These are phyloP conservation scores for Ommatoiulus sabulosus DNA, from an alignment of 2,888 invertebrate species.

Conservation along the genomic window DNA sequence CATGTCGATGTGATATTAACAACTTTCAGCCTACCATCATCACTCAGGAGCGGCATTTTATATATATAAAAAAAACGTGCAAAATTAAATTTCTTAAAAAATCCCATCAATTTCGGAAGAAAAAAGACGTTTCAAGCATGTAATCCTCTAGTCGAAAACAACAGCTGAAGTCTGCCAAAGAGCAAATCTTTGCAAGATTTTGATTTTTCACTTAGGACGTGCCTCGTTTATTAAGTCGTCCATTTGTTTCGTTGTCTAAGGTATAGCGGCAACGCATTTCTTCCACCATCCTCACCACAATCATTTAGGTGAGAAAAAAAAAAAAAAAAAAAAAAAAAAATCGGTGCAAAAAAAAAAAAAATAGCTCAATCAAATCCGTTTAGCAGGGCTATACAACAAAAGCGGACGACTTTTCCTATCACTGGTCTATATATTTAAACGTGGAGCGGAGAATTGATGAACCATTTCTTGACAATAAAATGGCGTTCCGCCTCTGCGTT, in stretches of 20 bases:
- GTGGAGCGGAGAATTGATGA: constrained; percentile 24
- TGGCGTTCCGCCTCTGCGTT: constrained; percentile 6
- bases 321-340: not conserved
- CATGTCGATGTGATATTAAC: too few species aligned
- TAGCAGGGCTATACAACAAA: constrained; percentile 23
- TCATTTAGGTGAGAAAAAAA: constrained; percentile 22
- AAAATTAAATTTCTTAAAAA: too few species aligned
- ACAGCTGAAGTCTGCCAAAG: not conserved
- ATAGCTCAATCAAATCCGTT: constrained; percentile 40
- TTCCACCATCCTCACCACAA: not conserved
- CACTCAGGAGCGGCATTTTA: too few species aligned
- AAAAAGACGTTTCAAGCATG: too few species aligned
- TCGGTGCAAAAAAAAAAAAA: not conserved
- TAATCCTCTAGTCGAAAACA: too few species aligned
- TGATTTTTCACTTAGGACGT: not conserved
- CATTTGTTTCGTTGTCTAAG: constrained; percentile 30
- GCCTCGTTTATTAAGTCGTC: not conserved
- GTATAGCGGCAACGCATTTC: not conserved
- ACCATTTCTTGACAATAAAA: constrained; percentile 43
- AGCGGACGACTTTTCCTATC: not conserved
- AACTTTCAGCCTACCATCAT: too few species aligned
- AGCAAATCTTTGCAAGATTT: not conserved
- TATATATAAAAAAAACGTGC: too few species aligned
- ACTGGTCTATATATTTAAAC: constrained; percentile 35
- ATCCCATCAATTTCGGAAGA: too few species aligned